These are phyloP conservation scores for Mellilla xanthometata DNA, from an alignment of 2,888 invertebrate species.

Conservation along the genomic window DNA sequence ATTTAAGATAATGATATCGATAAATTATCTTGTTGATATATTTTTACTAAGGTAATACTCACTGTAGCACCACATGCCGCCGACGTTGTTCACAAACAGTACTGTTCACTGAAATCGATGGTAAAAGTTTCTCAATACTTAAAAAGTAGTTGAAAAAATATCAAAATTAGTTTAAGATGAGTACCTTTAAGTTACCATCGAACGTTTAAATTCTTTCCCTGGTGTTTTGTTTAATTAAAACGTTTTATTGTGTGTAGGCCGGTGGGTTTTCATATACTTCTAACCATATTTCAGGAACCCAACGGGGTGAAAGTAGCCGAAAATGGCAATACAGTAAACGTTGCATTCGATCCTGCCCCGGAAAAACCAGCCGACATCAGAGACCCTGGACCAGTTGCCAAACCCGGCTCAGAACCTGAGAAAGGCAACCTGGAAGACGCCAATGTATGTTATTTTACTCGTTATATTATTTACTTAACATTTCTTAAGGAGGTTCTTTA, in stretches of 20 bases:
- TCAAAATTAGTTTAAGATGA: too few relatives aligned
- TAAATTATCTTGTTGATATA: constrained; percentile 21
- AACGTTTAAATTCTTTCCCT: too few relatives aligned
- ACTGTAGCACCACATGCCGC: constrained; percentile 33
- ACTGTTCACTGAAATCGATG: neutral
- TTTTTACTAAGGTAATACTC: constrained; percentile 12
- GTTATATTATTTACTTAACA: too few relatives aligned
- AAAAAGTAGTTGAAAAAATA: too few relatives aligned
- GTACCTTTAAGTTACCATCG: too few relatives aligned
- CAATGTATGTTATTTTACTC: too few relatives aligned
- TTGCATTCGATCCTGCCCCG: constrained; percentile 39
- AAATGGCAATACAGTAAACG: constrained; percentile 38
- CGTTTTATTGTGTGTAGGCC: too few relatives aligned
- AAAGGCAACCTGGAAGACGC: neutral
- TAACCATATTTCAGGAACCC: constrained; percentile 32
- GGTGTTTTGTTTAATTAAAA: too few relatives aligned
- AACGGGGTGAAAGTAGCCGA: constrained; percentile 34
- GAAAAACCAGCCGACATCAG: constrained; percentile 32
- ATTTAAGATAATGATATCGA: constrained; percentile 17
- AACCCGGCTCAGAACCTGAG: neutral
- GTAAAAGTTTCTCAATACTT: too few relatives aligned
- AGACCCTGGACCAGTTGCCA: constrained; percentile 9
- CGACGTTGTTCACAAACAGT: constrained; percentile 29
- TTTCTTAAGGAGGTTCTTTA: too few relatives aligned
- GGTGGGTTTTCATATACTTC: too few relatives aligned